Base-by-base conservation (phyloP, 2,113 vertebrate genomes). In the Philantomba maxwellii region DNA sequence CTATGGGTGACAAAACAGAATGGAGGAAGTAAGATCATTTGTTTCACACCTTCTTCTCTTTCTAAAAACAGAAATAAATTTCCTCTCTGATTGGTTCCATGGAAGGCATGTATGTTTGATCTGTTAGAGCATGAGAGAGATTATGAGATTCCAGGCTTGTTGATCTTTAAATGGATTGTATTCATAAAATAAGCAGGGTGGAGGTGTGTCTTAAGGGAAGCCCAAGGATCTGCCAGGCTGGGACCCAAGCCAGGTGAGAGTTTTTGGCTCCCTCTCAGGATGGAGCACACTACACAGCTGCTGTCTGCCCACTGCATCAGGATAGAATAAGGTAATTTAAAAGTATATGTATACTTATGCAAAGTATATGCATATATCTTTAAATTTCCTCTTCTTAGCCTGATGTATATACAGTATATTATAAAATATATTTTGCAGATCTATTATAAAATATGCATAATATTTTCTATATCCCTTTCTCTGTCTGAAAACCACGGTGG, bases 61-160 rank as follows among this genome's bases (percentile, higher is more conserved):
- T 93, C 13, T 53, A 60, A 87, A 75, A 85, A 39, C 87, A 92
- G 84, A 86, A 47, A 90, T 78, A 58, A 86, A 88, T 93, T 49
- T 92, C 83, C 91, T 89, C 66, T 47, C 8, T 6, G 53, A 15
- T 94, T 73, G 26, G 87, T 75, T 91, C 78, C 75, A 33, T 58
- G 73, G 77, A 62, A 94, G 91, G 62, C 86, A 30, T 14, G 88
- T 95, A 88, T 95, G 92, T 73, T 55, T 43, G 87, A 64, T 91
- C 87, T 89, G 85, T 97, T 97, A 88, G 85, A 88, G 86, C 94
- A 96, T 45, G 97, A 92, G 91, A 57, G 70, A 77, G 97, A 94
- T 97, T 92, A 94, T 82, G 82, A 89, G 91, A 93, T 96, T 96
- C 62, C 12, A 62, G 43, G 51, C 62, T 51, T 97, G 97, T 77